A percentile compares a stretch with the other conserved stretches of the same genome.
phyloP scores from a whole-genome alignment of 1,140 invertebrate genomes.

The Pseudachorutes palmiensis region DNA sequence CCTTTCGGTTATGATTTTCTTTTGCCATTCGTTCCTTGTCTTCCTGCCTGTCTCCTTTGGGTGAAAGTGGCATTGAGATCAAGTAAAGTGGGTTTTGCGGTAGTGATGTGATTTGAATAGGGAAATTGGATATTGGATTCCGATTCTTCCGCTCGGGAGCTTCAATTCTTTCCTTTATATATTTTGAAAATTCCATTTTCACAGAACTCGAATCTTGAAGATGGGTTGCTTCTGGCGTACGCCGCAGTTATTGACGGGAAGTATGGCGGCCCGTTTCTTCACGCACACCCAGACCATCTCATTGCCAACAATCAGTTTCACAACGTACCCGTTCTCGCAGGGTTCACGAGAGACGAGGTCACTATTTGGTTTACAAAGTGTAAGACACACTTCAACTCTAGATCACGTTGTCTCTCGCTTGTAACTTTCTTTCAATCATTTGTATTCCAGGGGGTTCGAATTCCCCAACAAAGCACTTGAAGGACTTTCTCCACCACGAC shows the following conservation, averaged over 20 bases:
- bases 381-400: conserved; percentile 29
- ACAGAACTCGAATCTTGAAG: conserved; percentile 40
- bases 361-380: conserved; percentile 43
- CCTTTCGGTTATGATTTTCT: too few relatives aligned
- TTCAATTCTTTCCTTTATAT: not conserved
- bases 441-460: conserved; percentile 35
- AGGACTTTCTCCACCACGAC: conserved; percentile 39
- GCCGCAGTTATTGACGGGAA: conserved; percentile 41
- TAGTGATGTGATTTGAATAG: conserved; percentile 10
- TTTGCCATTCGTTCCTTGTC: too few relatives aligned
- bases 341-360: conserved; percentile 43
- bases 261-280: conserved; percentile 39
- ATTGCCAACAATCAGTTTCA: conserved; percentile 39
- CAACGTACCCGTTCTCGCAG: conserved; percentile 41
- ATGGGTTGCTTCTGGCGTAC: conserved; percentile 39
- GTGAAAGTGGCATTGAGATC: not conserved
- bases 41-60: too few relatives aligned
- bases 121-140: conserved; percentile 10
- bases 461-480: conserved; percentile 34
- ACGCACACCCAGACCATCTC: conserved; percentile 38
- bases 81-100: conserved; percentile 4
- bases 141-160: not conserved
- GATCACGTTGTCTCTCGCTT: too few relatives aligned
- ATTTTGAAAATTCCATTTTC: not conserved
- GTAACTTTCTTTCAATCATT: too few relatives aligned